Evolutionary conservation across 2,113 vertebrate genomes (phyloP).

Genomic region (Rynchops niger): DNA sequence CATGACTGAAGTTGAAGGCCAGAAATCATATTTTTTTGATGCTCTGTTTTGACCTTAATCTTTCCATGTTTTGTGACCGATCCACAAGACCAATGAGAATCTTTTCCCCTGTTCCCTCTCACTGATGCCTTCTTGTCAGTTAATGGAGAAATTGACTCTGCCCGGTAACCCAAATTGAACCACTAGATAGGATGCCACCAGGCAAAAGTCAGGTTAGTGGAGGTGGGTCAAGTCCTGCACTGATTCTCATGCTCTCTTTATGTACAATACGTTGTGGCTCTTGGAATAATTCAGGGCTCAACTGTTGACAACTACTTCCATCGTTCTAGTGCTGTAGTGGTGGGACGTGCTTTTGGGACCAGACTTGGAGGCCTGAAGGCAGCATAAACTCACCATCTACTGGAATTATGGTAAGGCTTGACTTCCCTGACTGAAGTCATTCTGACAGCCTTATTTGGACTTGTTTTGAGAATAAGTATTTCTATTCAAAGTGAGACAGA

Average conservation of each 20-base stretch:
- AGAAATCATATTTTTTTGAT: neutral
- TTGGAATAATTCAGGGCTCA: neutral
- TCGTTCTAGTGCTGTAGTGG: fast-evolving
- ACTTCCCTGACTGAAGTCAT: neutral
- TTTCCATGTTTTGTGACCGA: neutral
- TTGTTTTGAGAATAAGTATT: neutral
- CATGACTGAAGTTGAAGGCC: neutral
- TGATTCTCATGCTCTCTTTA: neutral
- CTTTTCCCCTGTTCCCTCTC: neutral
- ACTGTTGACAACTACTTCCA: neutral
- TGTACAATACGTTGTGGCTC: fast-evolving
- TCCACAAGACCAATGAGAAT: neutral
- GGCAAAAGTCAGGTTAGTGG: neutral
- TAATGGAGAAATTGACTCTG: neutral
- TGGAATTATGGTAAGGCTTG: neutral
- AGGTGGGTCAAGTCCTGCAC: neutral
- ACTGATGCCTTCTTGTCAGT: neutral
- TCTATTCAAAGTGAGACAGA: neutral
- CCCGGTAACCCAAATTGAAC: neutral
- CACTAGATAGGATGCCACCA: neutral
- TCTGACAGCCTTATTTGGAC: neutral
- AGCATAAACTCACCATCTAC: neutral
- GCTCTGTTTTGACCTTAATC: neutral
- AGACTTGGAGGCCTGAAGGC: neutral
- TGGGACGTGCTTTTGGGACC: neutral